Evolutionary conservation across 2,888 invertebrate genomes (phyloP).

Genomic region (Mallateleia sp.): DNA sequence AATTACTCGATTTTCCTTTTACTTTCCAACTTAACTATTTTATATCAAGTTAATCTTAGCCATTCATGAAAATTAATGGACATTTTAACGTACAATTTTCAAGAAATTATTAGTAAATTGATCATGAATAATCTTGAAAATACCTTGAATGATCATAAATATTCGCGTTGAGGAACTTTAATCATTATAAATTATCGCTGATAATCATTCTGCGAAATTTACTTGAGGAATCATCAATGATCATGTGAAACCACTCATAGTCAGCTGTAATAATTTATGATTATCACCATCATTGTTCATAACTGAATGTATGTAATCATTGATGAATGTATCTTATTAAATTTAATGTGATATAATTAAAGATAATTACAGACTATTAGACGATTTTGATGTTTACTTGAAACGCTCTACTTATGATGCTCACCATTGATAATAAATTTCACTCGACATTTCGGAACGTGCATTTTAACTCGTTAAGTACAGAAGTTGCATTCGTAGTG

Average conservation of each 20-base stretch:
- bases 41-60: background rate
- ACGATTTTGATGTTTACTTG: slow-evolving; percentile 7
- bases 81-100: background rate
- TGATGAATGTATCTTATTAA: slow-evolving; percentile 34
- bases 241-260: slow-evolving; percentile 49
- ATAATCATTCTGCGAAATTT: slow-evolving; percentile 48
- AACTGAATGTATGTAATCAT: slow-evolving; percentile 31
- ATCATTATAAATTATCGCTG: slow-evolving; percentile 36
- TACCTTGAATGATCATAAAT: slow-evolving; percentile 29
- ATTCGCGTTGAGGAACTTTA: slow-evolving; percentile 22
- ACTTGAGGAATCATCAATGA: slow-evolving; percentile 56
- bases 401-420: background rate
- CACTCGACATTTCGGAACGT: background rate
- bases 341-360: slow-evolving; percentile 1
- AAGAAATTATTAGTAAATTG: slow-evolving; percentile 7
- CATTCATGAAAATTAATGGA: slow-evolving; percentile 16
- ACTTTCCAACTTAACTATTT: background rate
- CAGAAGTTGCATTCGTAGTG: slow-evolving; percentile 27
- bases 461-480: slow-evolving; percentile 22
- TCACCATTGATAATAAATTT: background rate
- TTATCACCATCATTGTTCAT: slow-evolving; percentile 51
- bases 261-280: slow-evolving; percentile 59
- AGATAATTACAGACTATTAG: slow-evolving; percentile 4
- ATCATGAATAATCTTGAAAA: slow-evolving; percentile 18
- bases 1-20: background rate